Percentiles rank a stretch among this genome's conserved stretches.
phyloP scores from a whole-genome alignment of 2,113 vertebrate species.

The Taurulus bubalis region DNA sequence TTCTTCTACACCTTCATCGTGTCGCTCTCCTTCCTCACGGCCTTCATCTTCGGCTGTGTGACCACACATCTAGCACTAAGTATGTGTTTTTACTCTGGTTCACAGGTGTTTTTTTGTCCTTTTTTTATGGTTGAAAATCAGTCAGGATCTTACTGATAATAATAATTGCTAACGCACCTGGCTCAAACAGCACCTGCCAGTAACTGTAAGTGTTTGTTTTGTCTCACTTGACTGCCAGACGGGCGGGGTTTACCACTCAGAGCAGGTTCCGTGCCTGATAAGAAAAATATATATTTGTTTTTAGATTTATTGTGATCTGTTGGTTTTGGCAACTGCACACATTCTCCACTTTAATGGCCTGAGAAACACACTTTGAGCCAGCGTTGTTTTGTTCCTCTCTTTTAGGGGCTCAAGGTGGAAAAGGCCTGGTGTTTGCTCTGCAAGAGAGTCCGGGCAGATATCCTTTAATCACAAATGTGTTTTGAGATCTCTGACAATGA shows the following conservation, averaged over 20 bases:
- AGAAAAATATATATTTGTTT: neutral
- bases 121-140: neutral
- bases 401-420: constrained; percentile 88
- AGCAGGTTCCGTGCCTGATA: neutral
- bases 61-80: constrained; percentile 93
- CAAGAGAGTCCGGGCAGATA: constrained; percentile 97
- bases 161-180: constrained; percentile 1
- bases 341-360: neutral
- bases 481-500: neutral
- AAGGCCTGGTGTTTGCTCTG: constrained; percentile 87
- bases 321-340: neutral
- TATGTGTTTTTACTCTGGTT: constrained; percentile 73
- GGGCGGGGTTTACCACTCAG: neutral
- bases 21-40: constrained; percentile 94
- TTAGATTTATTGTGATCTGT: neutral
- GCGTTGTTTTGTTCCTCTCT: neutral
- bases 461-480: constrained; percentile 84
- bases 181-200: neutral
- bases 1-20: constrained; percentile 97
- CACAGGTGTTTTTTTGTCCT: neutral
- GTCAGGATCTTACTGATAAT: neutral
- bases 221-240: neutral
- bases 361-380: neutral
- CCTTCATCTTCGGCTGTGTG: constrained; percentile 96
- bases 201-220: constrained; percentile 18